Conservation (phyloP, 2,888 invertebrate genomes). For the Troglohyphantes excavatus region DNA sequence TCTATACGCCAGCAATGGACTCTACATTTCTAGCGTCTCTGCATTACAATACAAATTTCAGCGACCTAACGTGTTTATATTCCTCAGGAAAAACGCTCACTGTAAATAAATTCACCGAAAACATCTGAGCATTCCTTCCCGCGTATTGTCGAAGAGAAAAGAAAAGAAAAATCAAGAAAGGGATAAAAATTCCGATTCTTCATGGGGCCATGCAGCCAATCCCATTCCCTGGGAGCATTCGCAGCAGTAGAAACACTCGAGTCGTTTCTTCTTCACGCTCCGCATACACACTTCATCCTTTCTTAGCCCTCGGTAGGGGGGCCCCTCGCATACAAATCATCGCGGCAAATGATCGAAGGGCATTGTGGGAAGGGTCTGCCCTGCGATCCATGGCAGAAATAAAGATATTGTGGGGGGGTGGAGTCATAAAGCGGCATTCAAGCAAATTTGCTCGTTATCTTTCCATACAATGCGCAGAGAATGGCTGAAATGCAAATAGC, state of each 20-base stretch:
- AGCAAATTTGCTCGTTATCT: conserved; percentile 37
- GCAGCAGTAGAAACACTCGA: not conserved
- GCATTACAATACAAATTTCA: conserved; percentile 5
- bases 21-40: not conserved
- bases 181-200: not conserved
- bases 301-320: not conserved
- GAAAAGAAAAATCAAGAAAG: not conserved
- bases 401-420: conserved; percentile 31
- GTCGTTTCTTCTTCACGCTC: conserved; percentile 23
- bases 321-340: conserved; percentile 50
- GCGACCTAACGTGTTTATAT: not conserved
- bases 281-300: conserved; percentile 12
- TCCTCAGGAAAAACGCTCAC: not conserved
- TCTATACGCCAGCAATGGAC: not conserved
- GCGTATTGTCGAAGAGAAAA: not conserved
- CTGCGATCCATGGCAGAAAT: conserved; percentile 19
- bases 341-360: conserved; percentile 48
- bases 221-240: not conserved
- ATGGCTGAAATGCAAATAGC: conserved; percentile 33
- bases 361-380: not conserved
- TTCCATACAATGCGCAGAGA: not conserved
- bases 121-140: not conserved
- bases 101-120: conserved; percentile 9
- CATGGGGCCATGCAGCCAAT: not conserved
- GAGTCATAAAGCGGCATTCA: conserved; percentile 52